Conservation (phyloP, 2,113 vertebrate species). For the Cercopithecus mona region DNA sequence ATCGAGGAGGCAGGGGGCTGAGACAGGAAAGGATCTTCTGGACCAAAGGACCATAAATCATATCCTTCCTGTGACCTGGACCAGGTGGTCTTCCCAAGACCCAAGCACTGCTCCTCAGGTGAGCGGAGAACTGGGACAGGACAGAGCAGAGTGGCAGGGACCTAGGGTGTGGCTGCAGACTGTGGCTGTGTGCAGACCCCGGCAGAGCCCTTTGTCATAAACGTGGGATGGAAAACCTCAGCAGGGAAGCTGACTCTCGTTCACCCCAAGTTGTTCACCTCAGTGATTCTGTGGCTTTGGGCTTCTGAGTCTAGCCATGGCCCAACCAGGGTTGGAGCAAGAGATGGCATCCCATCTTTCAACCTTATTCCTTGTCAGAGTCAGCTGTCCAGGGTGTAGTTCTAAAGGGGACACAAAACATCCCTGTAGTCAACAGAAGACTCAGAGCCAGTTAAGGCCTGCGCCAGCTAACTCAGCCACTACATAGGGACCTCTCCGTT, state of each 20-base stretch:
- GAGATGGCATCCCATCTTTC: too few relatives aligned
- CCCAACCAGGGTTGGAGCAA: background rate
- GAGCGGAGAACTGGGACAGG: background rate
- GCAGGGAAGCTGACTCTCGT: background rate
- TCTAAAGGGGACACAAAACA: background rate
- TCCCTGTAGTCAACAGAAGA: too few relatives aligned
- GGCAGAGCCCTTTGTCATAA: background rate
- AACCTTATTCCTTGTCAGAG: background rate
- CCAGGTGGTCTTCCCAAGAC: background rate
- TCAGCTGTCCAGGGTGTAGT: background rate
- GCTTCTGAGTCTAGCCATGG: background rate
- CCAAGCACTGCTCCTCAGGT: background rate
- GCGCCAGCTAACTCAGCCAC: background rate
- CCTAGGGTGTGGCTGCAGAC: background rate
- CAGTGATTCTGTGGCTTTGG: background rate
- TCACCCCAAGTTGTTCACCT: background rate
- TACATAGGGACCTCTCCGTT: background rate
- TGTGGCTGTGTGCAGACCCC: background rate
- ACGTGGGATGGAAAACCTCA: background rate
- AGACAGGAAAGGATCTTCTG: background rate
- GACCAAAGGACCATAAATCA: background rate
- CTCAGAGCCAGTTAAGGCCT: background rate
- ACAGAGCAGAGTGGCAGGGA: background rate
- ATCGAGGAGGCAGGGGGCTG: background rate
- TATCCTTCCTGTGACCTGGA: background rate